Conservation (phyloP, 2,888 invertebrate genomes). For the Monoplex corrugatus region DNA sequence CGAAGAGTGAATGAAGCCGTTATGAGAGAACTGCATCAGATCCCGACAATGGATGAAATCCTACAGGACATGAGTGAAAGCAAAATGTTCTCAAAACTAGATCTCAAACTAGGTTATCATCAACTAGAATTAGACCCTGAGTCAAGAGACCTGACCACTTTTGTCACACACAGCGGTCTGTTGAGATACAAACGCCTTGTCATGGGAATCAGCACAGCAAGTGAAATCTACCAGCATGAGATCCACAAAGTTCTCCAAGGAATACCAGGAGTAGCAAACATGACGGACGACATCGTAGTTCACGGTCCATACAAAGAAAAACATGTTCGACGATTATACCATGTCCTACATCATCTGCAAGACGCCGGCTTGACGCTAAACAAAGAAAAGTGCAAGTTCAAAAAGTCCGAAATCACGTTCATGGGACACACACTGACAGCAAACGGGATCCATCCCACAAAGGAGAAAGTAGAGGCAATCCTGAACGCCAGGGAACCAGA, state of each 20-base stretch:
- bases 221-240: slow-evolving; percentile 57
- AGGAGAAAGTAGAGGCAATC: slow-evolving; percentile 48
- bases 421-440: slow-evolving; percentile 53
- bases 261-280: slow-evolving; percentile 38
- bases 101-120: slow-evolving; percentile 56
- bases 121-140: slow-evolving; percentile 52
- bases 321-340: slow-evolving; percentile 55
- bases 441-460: slow-evolving; percentile 47
- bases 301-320: slow-evolving; percentile 57
- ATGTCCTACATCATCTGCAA: slow-evolving; percentile 53
- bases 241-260: slow-evolving; percentile 47
- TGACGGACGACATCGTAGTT: slow-evolving; percentile 60
- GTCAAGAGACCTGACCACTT: slow-evolving; percentile 49
- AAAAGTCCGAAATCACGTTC: slow-evolving; percentile 52
- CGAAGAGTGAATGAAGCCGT: slow-evolving; percentile 57
- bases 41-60: slow-evolving; percentile 58
- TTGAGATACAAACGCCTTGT: slow-evolving; percentile 46
- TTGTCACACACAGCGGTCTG: slow-evolving; percentile 47
- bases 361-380: slow-evolving; percentile 60
- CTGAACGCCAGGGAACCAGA: slow-evolving; percentile 49
- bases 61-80: slow-evolving; percentile 58
- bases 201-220: slow-evolving; percentile 43
- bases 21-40: slow-evolving; percentile 53
- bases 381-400: slow-evolving; percentile 61
- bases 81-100: slow-evolving; percentile 58